These are phyloP conservation scores for Macaca fascicularis DNA, from an alignment of 2,113 vertebrate genomes.

Conservation along the genomic window T2T-MFA8v1.1 NC_088387.1:6901501-6902000, in stretches of 20 bases:
- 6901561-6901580: rapidly evolving
- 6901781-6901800: not conserved
- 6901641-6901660: not conserved
- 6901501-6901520: not conserved
- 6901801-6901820: not conserved
- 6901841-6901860: not conserved
- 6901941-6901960: not conserved
- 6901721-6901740: not conserved
- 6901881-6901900: not conserved
- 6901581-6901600: not conserved
- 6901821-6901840: not conserved
- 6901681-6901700: not conserved
- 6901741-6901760: not conserved
- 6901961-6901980: not conserved
- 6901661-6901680: too few species aligned
- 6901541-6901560: not conserved
- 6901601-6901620: not conserved
- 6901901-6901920: not conserved
- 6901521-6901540: not conserved
- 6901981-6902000: not conserved
- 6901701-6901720: not conserved
- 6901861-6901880: not conserved
- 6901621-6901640: not conserved
- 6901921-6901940: not conserved
- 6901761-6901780: not conserved